Conservation (phyloP, 23 tunicate genomes). For the Halocynthia roretzi region DNA sequence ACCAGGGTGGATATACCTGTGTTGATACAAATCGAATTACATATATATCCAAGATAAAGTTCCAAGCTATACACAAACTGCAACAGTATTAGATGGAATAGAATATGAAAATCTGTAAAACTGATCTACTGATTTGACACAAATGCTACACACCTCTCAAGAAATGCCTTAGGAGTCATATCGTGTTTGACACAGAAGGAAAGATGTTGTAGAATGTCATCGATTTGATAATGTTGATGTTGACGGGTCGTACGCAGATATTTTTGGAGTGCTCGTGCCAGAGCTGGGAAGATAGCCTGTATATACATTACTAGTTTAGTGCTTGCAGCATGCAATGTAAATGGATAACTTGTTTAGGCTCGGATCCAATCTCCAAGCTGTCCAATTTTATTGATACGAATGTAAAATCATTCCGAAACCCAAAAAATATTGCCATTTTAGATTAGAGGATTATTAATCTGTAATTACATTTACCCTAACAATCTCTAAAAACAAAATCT, state of each 20-base stretch:
- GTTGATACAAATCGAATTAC: too few relatives aligned
- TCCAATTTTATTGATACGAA: too few relatives aligned
- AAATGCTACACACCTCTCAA: slow-evolving; percentile 37
- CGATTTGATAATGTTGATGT: slow-evolving; percentile 89
- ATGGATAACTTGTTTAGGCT: background rate
- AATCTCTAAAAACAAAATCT: too few relatives aligned
- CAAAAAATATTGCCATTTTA: too few relatives aligned
- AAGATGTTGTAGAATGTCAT: slow-evolving; percentile 84
- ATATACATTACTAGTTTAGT: background rate
- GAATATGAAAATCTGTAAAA: background rate
- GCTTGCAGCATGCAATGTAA: background rate
- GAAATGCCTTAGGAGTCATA: slow-evolving; percentile 92
- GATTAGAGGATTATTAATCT: too few relatives aligned
- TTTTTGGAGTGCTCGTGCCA: slow-evolving; percentile 92
- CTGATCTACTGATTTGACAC: too few relatives aligned
- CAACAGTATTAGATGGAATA: background rate
- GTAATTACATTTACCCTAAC: too few relatives aligned
- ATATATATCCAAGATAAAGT: too few relatives aligned
- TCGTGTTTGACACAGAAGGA: slow-evolving; percentile 87
- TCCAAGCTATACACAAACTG: background rate
- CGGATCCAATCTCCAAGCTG: background rate
- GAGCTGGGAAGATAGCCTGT: slow-evolving; percentile 92
- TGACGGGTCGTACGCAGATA: slow-evolving; percentile 95
- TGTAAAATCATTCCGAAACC: too few relatives aligned
- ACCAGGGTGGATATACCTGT: slow-evolving; percentile 82